phyloP scores from a whole-genome alignment of 2,113 vertebrate genomes.

The Phodopus roborovskii region DNA sequence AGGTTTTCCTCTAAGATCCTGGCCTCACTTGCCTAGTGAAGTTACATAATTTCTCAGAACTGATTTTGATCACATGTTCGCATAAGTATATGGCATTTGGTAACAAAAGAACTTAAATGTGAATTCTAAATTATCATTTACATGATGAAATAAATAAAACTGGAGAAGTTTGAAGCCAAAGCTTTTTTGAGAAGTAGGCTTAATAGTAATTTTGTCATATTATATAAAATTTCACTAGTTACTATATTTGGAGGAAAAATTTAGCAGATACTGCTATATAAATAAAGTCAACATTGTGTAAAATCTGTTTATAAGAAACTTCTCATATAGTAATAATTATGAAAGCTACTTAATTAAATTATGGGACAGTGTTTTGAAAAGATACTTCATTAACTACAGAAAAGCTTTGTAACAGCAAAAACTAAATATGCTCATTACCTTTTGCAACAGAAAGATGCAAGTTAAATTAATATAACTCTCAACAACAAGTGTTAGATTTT shows the following conservation, averaged over 20 bases:
- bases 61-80: not conserved
- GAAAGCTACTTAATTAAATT: not conserved
- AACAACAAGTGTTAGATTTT: not conserved
- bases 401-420: not conserved
- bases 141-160: not conserved
- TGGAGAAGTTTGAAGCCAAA: not conserved
- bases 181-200: rapidly evolving
- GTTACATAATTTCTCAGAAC: not conserved
- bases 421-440: not conserved
- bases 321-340: not conserved
- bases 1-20: rapidly evolving
- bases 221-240: not conserved
- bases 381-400: not conserved
- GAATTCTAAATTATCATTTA: not conserved
- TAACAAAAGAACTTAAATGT: not conserved
- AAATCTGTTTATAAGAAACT: not conserved
- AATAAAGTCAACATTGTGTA: not conserved
- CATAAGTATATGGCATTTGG: not conserved
- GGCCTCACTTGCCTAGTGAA: too few species aligned
- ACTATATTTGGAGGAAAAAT: not conserved
- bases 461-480: not conserved
- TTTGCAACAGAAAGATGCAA: not conserved
- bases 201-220: not conserved
- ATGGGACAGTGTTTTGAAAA: not conserved
- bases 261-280: not conserved